Conservation (phyloP, 2,797 vertebrate genomes). For the Lophius americanus region DNA sequence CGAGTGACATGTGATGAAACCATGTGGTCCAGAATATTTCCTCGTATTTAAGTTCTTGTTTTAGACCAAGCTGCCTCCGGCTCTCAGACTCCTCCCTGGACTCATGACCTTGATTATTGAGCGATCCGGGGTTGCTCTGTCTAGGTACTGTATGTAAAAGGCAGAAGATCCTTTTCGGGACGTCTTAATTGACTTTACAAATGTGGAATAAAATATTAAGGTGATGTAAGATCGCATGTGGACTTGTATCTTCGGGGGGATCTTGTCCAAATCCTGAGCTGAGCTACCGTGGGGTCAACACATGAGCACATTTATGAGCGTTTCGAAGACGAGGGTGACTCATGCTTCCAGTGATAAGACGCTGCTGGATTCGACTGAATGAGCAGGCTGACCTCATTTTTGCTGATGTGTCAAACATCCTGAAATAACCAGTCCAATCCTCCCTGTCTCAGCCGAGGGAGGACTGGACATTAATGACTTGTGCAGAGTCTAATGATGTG, state of each 20-base stretch:
- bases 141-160: background rate
- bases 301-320: slow-evolving; percentile 21
- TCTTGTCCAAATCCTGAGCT: slow-evolving; percentile 3
- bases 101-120: background rate
- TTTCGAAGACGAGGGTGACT: slow-evolving; percentile 24
- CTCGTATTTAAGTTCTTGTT: slow-evolving; percentile 5
- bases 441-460: slow-evolving; percentile 37
- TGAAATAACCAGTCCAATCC: slow-evolving; percentile 60
- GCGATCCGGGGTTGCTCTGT: background rate
- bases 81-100: background rate
- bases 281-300: slow-evolving; percentile 7
- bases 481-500: slow-evolving; percentile 64
- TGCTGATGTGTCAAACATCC: slow-evolving; percentile 64
- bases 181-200: background rate
- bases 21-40: slow-evolving; percentile 1
- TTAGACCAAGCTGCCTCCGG: background rate
- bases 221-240: slow-evolving; percentile 5
- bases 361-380: slow-evolving; percentile 48
- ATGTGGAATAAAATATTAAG: background rate
- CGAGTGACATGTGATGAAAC: background rate
- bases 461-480: slow-evolving; percentile 60
- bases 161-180: background rate
- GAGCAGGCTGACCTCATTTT: slow-evolving; percentile 51
- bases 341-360: slow-evolving; percentile 38
- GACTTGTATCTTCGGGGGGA: too few relatives aligned